A percentile compares a stretch with the other conserved stretches of the same genome.
phyloP scores from a whole-genome alignment of 53 echinoderm and acorn worm genomes.

The Patiria pectinifera region DNA sequence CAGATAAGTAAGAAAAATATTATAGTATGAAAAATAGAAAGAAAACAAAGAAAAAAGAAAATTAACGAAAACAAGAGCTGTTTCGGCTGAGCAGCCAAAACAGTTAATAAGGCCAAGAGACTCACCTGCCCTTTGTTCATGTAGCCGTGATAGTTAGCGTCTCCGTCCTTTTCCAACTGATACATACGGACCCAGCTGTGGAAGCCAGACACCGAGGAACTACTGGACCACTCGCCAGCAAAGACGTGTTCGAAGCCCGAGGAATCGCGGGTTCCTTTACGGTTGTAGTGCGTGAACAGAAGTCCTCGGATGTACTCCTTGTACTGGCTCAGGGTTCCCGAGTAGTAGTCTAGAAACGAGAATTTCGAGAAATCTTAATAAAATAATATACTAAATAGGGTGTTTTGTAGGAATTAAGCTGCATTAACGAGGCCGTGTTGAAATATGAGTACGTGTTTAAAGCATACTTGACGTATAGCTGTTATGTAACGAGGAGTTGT shows the following conservation, averaged over 20 bases:
- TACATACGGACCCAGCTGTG: constrained; percentile 88
- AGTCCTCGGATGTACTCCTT: constrained; percentile 42
- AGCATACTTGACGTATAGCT: too few species aligned
- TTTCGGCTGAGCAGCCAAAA: too few species aligned
- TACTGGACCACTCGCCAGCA: constrained; percentile 79
- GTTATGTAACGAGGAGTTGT: too few species aligned
- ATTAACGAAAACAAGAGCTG: too few species aligned
- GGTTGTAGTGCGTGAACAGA: constrained; percentile 70
- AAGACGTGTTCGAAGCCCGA: constrained; percentile 92
- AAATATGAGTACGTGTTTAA: too few species aligned
- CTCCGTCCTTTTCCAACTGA: constrained; percentile 66
- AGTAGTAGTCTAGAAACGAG: background rate
- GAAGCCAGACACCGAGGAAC: constrained; percentile 78
- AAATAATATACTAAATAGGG: too few species aligned
- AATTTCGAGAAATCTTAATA: background rate
- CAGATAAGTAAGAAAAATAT: too few species aligned
- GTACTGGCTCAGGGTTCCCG: constrained; percentile 39
- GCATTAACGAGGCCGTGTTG: too few species aligned
- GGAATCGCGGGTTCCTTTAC: constrained; percentile 67
- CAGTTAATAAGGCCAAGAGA: background rate
- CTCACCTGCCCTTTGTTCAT: constrained; percentile 22
- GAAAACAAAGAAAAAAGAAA: too few species aligned
- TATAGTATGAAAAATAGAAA: too few species aligned
- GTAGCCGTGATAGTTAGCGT: constrained; percentile 83
- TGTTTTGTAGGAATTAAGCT: too few species aligned